These are phyloP conservation scores for Drosophila gaucha DNA, from an alignment of 2,888 invertebrate genomes.

Conservation along the genomic window DNA sequence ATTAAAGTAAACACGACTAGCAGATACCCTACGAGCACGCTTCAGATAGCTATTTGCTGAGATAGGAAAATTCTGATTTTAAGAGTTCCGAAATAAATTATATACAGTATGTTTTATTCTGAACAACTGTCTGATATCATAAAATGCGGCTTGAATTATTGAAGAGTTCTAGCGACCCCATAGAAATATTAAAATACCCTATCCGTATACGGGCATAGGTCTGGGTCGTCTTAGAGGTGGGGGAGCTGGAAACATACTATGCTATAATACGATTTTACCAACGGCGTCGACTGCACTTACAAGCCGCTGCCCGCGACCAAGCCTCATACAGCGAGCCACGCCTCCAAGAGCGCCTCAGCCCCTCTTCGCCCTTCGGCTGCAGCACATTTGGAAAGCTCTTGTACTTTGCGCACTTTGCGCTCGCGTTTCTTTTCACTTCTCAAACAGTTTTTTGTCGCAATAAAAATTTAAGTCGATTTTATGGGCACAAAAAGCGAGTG, in stretches of 20 bases:
- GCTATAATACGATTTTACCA: constrained; percentile 65
- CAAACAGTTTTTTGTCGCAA: constrained; percentile 70
- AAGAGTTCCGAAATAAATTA: too few species aligned
- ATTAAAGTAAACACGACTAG: neutral
- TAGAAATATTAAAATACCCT: neutral
- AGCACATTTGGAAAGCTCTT: constrained; percentile 9
- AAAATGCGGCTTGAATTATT: too few species aligned
- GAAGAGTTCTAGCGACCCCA: neutral
- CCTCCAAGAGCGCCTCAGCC: neutral
- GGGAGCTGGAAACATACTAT: constrained; percentile 20
- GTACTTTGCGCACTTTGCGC: constrained; percentile 43
- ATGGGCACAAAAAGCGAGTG: constrained; percentile 64
- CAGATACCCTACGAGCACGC: neutral
- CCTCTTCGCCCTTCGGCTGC: neutral
- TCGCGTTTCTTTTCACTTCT: constrained; percentile 60
- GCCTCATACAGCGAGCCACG: neutral
- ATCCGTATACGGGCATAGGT: neutral
- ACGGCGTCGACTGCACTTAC: constrained; percentile 45
- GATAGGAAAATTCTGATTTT: too few species aligned
- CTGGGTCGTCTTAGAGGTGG: neutral
- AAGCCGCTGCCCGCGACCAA: constrained; percentile 38
- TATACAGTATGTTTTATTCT: too few species aligned
- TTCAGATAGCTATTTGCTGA: too few species aligned
- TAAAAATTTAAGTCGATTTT: constrained; percentile 78
- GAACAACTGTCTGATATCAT: too few species aligned